Percentiles rank a stretch among this genome's conserved stretches.
phyloP scores from a whole-genome alignment of 1,140 invertebrate genomes.

The Dendroctonus ponderosae region DNA sequence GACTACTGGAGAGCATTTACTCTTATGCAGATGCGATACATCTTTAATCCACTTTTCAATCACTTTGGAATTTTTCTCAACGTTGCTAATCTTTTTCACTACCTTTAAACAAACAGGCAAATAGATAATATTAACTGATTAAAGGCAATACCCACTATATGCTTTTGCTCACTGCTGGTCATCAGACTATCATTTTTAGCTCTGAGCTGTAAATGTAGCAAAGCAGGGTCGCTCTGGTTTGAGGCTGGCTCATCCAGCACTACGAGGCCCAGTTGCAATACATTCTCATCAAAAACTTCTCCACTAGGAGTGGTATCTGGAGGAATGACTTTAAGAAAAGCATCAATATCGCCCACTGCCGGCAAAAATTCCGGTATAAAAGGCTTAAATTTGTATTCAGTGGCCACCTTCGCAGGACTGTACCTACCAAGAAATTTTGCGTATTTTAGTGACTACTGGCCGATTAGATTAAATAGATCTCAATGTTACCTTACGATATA shows the following conservation, averaged over 20 bases:
- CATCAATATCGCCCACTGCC: slow-evolving; percentile 96
- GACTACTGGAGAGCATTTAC: slow-evolving; percentile 82
- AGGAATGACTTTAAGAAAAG: slow-evolving; percentile 89
- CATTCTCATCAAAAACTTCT: slow-evolving; percentile 40
- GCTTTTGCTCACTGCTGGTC: slow-evolving; percentile 7
- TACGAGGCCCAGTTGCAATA: slow-evolving; percentile 67
- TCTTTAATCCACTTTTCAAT: slow-evolving; percentile 94
- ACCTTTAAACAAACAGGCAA: slow-evolving; percentile 45
- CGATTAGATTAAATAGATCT: not conserved
- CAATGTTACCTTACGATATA: slow-evolving; percentile 79
- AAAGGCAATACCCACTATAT: slow-evolving; percentile 29
- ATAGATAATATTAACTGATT: not conserved
- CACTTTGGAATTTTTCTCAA: slow-evolving; percentile 82
- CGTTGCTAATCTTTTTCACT: slow-evolving; percentile 82
- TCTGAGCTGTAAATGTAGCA: slow-evolving; percentile 88
- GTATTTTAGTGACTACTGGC: not conserved
- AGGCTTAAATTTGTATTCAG: slow-evolving; percentile 87
- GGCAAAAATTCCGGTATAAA: slow-evolving; percentile 97
- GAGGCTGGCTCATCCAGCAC: slow-evolving; percentile 94
- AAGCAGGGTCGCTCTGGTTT: slow-evolving; percentile 91
- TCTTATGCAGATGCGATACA: slow-evolving; percentile 83
- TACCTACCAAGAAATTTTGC: slow-evolving; percentile 61
- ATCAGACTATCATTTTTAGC: slow-evolving; percentile 63
- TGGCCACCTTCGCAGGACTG: slow-evolving; percentile 86
- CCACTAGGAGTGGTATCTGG: slow-evolving; percentile 65